Percentiles rank a stretch among this genome's conserved stretches.
These are phyloP conservation scores for Drosophila repleta DNA, from an alignment of 1,140 invertebrate genomes.

Conservation along the genomic window DNA sequence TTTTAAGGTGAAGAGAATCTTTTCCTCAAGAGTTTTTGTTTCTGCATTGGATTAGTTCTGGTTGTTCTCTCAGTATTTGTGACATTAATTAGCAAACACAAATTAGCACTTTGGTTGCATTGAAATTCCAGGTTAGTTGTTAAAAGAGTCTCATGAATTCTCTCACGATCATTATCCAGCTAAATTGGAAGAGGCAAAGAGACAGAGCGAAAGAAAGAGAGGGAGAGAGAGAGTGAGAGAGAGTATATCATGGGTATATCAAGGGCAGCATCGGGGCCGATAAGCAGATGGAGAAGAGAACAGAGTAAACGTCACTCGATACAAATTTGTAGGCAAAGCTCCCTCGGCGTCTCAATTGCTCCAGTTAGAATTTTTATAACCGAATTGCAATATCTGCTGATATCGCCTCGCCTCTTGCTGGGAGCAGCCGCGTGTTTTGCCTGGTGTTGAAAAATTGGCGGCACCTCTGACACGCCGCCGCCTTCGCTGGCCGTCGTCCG, in stretches of 20 bases:
- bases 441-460: constrained; percentile 77
- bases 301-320: constrained; percentile 69
- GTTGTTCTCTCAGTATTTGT: not conserved
- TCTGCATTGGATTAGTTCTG: no score
- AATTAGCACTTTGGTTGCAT: constrained; percentile 66
- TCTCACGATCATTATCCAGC: constrained; percentile 76
- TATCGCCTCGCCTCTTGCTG: constrained; percentile 13
- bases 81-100: constrained; percentile 73
- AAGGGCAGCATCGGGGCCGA: constrained; percentile 3
- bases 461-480: constrained; percentile 51
- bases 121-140: constrained; percentile 58
- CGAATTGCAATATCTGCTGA: constrained; percentile 58
- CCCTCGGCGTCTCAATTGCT: constrained; percentile 40
- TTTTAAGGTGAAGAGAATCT: not conserved
- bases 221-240: no score
- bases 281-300: constrained; percentile 9
- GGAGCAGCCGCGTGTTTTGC: constrained; percentile 49
- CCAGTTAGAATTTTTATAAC: constrained; percentile 74
- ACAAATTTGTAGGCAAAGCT: constrained; percentile 63
- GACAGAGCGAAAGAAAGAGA: no score
- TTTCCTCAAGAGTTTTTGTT: not conserved
- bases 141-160: constrained; percentile 60
- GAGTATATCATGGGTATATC: no score
- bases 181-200: not conserved
- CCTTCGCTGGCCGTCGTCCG: not conserved